These are phyloP conservation scores for Antigone vipio DNA, from an alignment of 2,113 vertebrate genomes.

Conservation along the genomic window DNA sequence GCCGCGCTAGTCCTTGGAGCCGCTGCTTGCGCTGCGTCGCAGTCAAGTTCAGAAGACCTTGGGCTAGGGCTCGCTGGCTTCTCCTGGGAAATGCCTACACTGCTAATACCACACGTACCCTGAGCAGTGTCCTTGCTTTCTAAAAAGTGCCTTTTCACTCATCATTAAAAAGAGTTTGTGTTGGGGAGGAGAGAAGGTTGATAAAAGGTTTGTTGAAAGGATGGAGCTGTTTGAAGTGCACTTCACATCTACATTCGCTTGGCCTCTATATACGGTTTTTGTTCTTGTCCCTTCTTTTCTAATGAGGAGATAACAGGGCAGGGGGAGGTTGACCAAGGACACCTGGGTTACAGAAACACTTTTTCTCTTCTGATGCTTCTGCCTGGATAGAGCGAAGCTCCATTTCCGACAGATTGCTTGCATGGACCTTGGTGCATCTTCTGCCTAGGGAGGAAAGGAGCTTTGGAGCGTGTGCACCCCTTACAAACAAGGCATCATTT, in stretches of 20 bases:
- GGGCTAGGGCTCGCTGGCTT: background rate
- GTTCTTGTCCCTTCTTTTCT: background rate
- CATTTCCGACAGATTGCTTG: background rate
- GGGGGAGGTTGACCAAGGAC: conserved; percentile 8
- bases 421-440: background rate
- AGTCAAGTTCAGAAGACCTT: background rate
- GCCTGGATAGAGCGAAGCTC: background rate
- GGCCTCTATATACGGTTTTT: background rate
- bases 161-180: background rate
- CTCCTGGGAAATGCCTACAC: background rate
- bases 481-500: background rate
- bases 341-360: background rate
- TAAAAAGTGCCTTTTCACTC: conserved; percentile 16
- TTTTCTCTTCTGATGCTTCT: background rate
- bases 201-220: conserved; percentile 46
- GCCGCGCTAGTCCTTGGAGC: background rate
- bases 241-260: conserved; percentile 13
- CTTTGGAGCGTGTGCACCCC: accelerated
- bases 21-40: background rate
- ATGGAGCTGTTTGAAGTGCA: conserved; percentile 22
- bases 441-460: background rate
- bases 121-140: background rate
- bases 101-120: background rate
- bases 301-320: background rate
- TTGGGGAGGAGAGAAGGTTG: background rate